Evolutionary conservation across 2,797 vertebrate species (phyloP), one percentile per base, ranked within the genome.

Genomic region (Scarus forsteni): DNA sequence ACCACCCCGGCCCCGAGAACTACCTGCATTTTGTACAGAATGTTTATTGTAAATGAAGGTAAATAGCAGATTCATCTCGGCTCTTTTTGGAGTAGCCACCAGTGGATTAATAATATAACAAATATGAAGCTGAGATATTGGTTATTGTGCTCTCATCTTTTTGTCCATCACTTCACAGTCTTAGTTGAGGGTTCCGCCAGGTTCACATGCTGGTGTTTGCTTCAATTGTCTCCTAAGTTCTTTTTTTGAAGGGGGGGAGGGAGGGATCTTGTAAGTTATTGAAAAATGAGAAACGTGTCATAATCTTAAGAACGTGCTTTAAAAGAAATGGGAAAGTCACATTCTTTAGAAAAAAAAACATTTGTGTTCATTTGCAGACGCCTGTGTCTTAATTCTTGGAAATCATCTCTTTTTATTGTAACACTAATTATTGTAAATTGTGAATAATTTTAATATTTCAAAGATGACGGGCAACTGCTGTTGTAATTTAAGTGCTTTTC

Each of bases 341-440:
- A 78, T 85, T 93, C 84, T 81, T 90, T 91, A 90, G 88, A 42
- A 44, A 42, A 43, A 42, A 43, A 90, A 51, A 13, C 83, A 90
- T 96, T 95, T 97, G 94, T 96, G 92, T 95, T 95, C 85, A 89
- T 94, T 94, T 92, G 91, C 96, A 90, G 94, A 95, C 92, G 93
- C 91, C 91, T 92, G 89, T 92, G 91, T 92, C 92, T 93, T 92
- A 83, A 88, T 86, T 89, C 80, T 89, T 90, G 80, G 80, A 84
- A 88, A 89, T 80, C 83, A 91, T 91, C 85, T 88, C 86, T 90
- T 94, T 93, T 92, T 91, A 92, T 95, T 95, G 94, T 96, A 94
- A 96, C 91, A 88, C 88, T 61, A 95, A 97, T 96, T 95, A 94
- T 93, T 99, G 97, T 99, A 98, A 96, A 97, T 96, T 97, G 96